phyloP scores from a whole-genome alignment of 2,888 invertebrate genomes.

The Neoascia interrupta region DNA sequence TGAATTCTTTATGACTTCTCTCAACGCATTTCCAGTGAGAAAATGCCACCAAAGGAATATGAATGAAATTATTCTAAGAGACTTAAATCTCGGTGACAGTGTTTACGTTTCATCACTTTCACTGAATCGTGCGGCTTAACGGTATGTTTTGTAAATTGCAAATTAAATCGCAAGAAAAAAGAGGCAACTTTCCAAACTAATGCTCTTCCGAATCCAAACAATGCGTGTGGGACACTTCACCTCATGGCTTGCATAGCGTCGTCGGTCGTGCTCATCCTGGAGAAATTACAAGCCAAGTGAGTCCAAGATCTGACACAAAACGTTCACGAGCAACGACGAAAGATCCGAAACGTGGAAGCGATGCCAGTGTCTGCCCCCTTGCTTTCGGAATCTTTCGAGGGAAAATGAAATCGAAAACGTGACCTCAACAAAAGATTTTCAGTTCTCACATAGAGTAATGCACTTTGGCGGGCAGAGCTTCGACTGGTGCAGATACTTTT shows the following conservation, averaged over 20 bases:
- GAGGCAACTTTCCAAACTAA: slow-evolving; percentile 63
- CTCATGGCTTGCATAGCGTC: slow-evolving; percentile 1
- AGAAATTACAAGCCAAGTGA: slow-evolving; percentile 54
- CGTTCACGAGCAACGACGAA: slow-evolving; percentile 37
- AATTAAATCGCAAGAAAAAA: slow-evolving; percentile 13
- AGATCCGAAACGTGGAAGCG: slow-evolving; percentile 22
- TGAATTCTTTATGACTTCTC: slow-evolving; percentile 11
- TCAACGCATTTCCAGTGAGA: slow-evolving; percentile 2
- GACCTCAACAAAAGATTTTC: slow-evolving; percentile 58
- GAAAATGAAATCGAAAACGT: slow-evolving; percentile 71
- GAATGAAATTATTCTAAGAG: background rate
- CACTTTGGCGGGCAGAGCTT: background rate
- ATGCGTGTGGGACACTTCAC: slow-evolving; percentile 67
- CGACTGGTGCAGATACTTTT: background rate
- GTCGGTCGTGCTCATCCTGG: slow-evolving; percentile 56
- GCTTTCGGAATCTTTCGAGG: slow-evolving; percentile 31
- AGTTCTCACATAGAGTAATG: slow-evolving; percentile 27
- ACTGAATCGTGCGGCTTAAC: slow-evolving; percentile 8
- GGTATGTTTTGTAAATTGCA: background rate
- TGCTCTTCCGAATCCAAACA: slow-evolving; percentile 11
- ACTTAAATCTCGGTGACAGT: too few species aligned
- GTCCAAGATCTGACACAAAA: slow-evolving; percentile 12
- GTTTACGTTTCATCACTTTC: slow-evolving; percentile 14
- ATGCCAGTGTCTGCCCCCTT: background rate
- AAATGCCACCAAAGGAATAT: background rate